Conservation (phyloP, 2,113 vertebrate species). For the Lichenostomus cassidix region DNA sequence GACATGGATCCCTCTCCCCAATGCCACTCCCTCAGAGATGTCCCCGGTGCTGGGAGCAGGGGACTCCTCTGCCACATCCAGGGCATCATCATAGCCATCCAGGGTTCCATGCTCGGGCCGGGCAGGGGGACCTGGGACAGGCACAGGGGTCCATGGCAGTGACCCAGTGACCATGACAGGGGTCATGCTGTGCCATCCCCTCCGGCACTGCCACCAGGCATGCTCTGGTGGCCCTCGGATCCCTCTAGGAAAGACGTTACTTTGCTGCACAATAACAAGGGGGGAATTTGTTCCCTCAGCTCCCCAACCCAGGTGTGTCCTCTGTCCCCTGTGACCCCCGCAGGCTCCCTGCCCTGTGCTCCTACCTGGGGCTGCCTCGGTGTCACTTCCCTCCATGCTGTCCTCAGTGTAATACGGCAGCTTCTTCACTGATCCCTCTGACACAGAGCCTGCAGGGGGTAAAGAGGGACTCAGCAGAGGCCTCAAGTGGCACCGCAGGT, state of each 20-base stretch:
- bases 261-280: fast-evolving
- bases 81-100: neutral
- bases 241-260: neutral
- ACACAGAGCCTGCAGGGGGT: neutral
- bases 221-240: neutral
- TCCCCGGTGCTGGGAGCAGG: fast-evolving
- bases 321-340: neutral
- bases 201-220: fast-evolving
- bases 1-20: no score
- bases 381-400: neutral
- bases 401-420: neutral
- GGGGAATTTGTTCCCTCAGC: neutral
- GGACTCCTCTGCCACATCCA: neutral
- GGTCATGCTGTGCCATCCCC: neutral
- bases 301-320: fast-evolving
- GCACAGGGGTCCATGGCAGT: neutral
- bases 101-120: fast-evolving
- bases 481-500: fast-evolving
- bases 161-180: neutral
- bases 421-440: neutral
- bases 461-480: fast-evolving
- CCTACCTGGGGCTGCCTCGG: neutral
- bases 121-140: neutral
- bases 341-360: no score
- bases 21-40: neutral